Base-by-base conservation (phyloP, 2,888 invertebrate species). In the Brachypalpus laphriformis region DNA sequence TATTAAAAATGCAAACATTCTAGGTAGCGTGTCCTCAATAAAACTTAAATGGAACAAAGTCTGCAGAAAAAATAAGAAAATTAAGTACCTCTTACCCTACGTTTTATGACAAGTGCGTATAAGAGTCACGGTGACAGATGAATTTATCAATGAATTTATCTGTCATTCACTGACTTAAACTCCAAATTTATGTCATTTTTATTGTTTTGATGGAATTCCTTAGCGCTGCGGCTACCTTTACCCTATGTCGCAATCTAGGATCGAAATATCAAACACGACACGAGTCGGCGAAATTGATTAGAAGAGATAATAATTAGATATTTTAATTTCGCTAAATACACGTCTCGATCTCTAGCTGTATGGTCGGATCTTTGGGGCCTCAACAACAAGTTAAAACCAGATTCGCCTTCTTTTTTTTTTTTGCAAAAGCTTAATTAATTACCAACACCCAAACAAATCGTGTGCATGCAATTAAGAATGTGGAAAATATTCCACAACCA, bases 381-480 rank as follows among this genome's bases (percentile, higher is more conserved):
- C 25, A 4, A 5, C 3, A 66, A 54, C 82, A 59, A 71, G 65
- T 51, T 65, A 8, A 25, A 28, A 51, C 65, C 28, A 34, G 77
- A 71, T 25, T 72, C 34, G 28, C 18, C 34, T 45, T 66, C n/a
- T n/a, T 59, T 51, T 42, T 66, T 59, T 54, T 54, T 54, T 59
- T 20, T 20, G 37, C 42, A 42, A 54, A 25, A 71, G 37, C 56
- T 75, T 82, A 82, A 82, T 78, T 72, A 65, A 82, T 77, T 66
- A 72, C 65, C 71, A 78, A 71, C 82, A 82, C 82, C 82, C 72
- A 78, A 70, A 74, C 66, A 78, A 83, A 83, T 78, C 82, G 82
- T 83, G 82, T 68, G 54, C 78, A 74, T 72, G 61, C 72, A 83
- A 83, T 83, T 83, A 78, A 68, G 78, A 77, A 31, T 72, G 82